phyloP scores from a whole-genome alignment of 2,888 invertebrate genomes.

The Scrobipalpa costella region DNA sequence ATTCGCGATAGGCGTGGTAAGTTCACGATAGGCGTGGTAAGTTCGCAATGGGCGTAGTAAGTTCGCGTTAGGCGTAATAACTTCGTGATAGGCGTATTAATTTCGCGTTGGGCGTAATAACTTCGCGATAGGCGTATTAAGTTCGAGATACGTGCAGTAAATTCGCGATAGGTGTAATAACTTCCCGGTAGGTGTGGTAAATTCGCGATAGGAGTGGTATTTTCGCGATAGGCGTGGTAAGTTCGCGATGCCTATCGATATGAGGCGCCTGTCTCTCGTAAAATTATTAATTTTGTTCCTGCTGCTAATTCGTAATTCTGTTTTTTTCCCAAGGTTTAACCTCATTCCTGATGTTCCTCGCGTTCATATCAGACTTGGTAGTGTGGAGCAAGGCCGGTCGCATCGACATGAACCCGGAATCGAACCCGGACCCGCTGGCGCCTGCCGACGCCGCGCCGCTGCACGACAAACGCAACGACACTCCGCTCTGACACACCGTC shows the following conservation, averaged over 20 bases:
- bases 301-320: not conserved
- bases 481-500: constrained; percentile 61
- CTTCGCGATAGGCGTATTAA: too few species aligned
- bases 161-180: too few species aligned
- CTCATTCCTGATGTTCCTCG: constrained; percentile 90
- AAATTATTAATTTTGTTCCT: not conserved
- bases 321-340: constrained; percentile 85
- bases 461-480: constrained; percentile 47
- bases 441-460: constrained; percentile 36
- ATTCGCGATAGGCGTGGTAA: not conserved
- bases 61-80: too few species aligned
- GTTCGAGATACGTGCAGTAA: too few species aligned
- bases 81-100: too few species aligned
- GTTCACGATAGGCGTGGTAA: not conserved
- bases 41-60: too few species aligned
- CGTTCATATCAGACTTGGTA: constrained; percentile 92
- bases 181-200: too few species aligned
- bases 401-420: constrained; percentile 85
- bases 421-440: constrained; percentile 34
- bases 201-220: too few species aligned
- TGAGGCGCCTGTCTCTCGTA: too few species aligned
- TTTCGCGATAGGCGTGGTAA: too few species aligned
- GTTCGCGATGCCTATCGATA: too few species aligned
- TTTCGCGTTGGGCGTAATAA: too few species aligned
- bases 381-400: constrained; percentile 95